Percentiles rank a stretch among this genome's conserved stretches.
phyloP scores from a whole-genome alignment of 2,888 invertebrate genomes.

The Lasioglossum pauxillum region DNA sequence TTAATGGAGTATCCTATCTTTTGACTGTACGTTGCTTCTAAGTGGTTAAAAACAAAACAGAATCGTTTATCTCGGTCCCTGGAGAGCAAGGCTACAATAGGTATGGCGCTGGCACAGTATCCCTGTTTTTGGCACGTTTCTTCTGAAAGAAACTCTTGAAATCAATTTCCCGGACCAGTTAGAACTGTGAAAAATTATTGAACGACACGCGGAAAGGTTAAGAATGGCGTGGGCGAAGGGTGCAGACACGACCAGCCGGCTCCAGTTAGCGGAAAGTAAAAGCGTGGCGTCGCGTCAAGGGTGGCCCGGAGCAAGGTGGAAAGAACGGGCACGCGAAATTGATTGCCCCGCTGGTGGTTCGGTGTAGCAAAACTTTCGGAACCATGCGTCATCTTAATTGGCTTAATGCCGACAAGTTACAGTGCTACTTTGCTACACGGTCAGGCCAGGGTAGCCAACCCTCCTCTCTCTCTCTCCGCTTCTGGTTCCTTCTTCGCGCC shows the following conservation, averaged over 20 bases:
- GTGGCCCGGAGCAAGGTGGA: conserved; percentile 19
- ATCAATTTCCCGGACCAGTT: conserved; percentile 58
- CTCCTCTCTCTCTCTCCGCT: background rate
- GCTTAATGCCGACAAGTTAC: conserved; percentile 78
- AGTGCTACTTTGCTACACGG: conserved; percentile 58
- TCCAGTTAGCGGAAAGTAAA: conserved; percentile 34
- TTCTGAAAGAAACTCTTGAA: conserved; percentile 45
- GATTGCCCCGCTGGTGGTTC: conserved; percentile 68
- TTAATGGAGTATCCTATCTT: background rate
- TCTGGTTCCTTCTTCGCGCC: background rate
- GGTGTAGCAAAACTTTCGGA: conserved; percentile 74
- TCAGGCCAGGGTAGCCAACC: conserved; percentile 35
- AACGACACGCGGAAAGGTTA: conserved; percentile 14
- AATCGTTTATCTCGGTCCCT: background rate
- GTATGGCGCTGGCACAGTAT: background rate
- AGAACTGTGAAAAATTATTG: conserved; percentile 67
- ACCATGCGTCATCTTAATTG: conserved; percentile 81
- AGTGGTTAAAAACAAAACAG: background rate
- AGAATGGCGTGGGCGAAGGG: conserved; percentile 24
- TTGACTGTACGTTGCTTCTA: background rate
- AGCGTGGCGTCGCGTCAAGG: conserved; percentile 10
- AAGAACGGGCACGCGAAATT: conserved; percentile 66
- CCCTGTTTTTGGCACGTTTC: background rate
- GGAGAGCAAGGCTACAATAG: background rate
- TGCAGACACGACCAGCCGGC: conserved; percentile 19